Evolutionary conservation across 2,113 vertebrate genomes (phyloP), one percentile per base, ranked within the genome.

Genomic region (Zosterops pallidus): DNA sequence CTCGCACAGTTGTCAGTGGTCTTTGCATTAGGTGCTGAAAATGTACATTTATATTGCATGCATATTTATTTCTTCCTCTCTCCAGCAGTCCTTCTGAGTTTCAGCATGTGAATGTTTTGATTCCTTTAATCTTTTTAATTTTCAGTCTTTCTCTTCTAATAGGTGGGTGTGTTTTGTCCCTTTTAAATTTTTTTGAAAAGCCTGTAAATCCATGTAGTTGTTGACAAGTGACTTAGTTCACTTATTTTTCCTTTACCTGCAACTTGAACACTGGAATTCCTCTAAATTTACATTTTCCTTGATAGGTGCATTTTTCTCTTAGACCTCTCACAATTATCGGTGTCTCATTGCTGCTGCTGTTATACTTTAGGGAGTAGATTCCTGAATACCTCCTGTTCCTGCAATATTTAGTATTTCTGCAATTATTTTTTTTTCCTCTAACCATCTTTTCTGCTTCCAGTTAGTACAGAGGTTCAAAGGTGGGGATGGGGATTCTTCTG

Each of bases 61-160:
- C 1, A 0, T 56, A 22, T 77, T 82, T 94, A 71, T 60, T 55
- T 84, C 52, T 93, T 92, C 55, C 64, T 96, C 92, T 83, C n/a
- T 95, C 50, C 60, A 92, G 92, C 97, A 98, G 97, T 98, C 95
- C 96, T 94, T 96, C 97, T 91, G 97, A 98, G 83, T 95, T 97
- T 91, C 94, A 95, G 81, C 94, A 96, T 90, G 85, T 86, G 92
- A 97, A 39, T 83, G 57, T 59, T 93, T 93, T 90, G 65, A 95
- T 92, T 96, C 94, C 85, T 86, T 97, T 92, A 88, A 98, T 86
- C 93, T 97, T 97, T 97, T 97, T 96, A 95, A 97, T 90, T 95
- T 98, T 97, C 33, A 4, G 70, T 98, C 97, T 95, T 97, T 97
- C 95, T 98, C 78, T 95, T 96, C 97, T 86, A 97, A 95, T 97